Conservation (phyloP, 2,113 vertebrate genomes). For the Myanophis thanlyinensis region DNA sequence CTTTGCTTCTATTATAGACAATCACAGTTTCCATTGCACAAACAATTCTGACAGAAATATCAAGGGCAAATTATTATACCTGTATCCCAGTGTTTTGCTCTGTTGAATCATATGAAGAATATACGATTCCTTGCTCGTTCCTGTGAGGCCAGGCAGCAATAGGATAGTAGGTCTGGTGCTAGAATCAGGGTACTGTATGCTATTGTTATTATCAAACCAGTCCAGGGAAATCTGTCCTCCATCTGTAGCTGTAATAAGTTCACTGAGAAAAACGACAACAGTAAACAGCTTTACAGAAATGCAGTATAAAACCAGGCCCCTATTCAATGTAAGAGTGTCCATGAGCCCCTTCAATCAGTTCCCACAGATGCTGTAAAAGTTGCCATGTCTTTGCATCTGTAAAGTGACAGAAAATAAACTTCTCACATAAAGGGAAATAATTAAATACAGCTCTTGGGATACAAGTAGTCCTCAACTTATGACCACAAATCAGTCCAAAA, state of each 20-base stretch:
- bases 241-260: slow-evolving; percentile 94
- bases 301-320: not conserved
- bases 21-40: not conserved
- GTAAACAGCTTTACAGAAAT: not conserved
- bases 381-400: not conserved
- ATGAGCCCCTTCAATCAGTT: not conserved
- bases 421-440: not conserved
- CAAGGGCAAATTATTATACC: slow-evolving; percentile 70
- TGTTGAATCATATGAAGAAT: slow-evolving; percentile 98
- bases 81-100: slow-evolving; percentile 90
- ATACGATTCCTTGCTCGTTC: slow-evolving; percentile 97
- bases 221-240: slow-evolving; percentile 99
- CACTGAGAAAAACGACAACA: slow-evolving; percentile 76
- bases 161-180: slow-evolving; percentile 88
- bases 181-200: slow-evolving; percentile 76
- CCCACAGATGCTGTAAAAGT: not conserved
- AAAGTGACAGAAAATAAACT: not conserved
- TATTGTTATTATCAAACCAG: slow-evolving; percentile 93
- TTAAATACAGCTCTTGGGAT: not conserved
- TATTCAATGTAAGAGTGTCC: not conserved
- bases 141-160: slow-evolving; percentile 91
- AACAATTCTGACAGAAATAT: slow-evolving; percentile 6
- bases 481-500: too few species aligned
- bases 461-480: not conserved
- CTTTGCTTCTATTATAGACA: not conserved